Base-by-base conservation (phyloP, 2,888 invertebrate genomes). In the Pseudoips prasinana region DNA sequence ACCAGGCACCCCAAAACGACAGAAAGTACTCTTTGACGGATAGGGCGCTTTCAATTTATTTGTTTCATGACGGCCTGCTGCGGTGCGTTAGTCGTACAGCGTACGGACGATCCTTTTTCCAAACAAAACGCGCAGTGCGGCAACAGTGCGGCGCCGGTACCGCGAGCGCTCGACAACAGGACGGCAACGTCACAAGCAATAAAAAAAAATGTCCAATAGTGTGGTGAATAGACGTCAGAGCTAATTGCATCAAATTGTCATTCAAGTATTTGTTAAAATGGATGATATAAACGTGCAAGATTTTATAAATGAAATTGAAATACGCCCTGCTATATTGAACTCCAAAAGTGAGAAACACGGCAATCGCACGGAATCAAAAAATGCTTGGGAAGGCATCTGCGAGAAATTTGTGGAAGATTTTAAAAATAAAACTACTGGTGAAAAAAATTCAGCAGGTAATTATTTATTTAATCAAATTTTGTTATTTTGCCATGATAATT, bases 331-430 rank as follows among this genome's bases (percentile, higher is more conserved):
- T 31, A 28, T 39, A 10, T 31, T 28, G 30, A 31, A 39, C 25
- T 33, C 40, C 25, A 40, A 40, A 40, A 29, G 35, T n/a, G 36
- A 40, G 25, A 33, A 40, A 26, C 26, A 32, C 20, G 25, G 29
- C 3, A 36, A 40, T 36, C 35, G 40, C 19, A 29, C 28, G 35
- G 39, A 40, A 29, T 35, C 22, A 32, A 34, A 32, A 36, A 40
- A 32, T 25, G 29, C 31, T 27, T 33, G 22, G 27, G 28, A 30
- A 17, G 28, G 24, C 3, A 2, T 35, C 5, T 31, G 24, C 22
- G 25, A 34, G 6, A 39, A 33, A 30, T 27, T 29, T 26, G 7
- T 39, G 7, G 11, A 26, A 7, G 22, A 31, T 39, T 34, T 30
- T 9, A 24, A 30, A 30, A 34, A 24, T 34, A 34, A 39, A 34